Base-by-base conservation (phyloP, 2,113 vertebrate genomes). In the Corydoras maculifer region DNA sequence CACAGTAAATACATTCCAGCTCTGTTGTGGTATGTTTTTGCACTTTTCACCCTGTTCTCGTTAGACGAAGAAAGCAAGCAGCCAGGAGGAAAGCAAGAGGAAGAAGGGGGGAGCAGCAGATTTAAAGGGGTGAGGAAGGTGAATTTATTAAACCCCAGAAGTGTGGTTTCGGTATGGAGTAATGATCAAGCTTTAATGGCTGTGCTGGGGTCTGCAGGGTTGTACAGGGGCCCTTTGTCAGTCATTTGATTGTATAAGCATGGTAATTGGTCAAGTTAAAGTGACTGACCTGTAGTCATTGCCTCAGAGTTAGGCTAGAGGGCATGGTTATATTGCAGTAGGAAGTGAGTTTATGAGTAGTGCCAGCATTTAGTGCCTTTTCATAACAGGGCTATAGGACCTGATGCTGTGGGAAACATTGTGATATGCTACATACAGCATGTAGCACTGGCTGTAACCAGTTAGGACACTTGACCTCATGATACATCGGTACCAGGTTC, bases 11-110 rank as follows among this genome's bases (percentile, higher is more conserved):
- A 81, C 65, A 67, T 78, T 80, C 68, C 77, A 61, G 74, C 80
- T 81, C 80, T 83, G 78, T 81, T 81, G 79, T 79, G 82, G 77
- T 79, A 75, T 74, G 78, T 82, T 82, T 83, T 80, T 83, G 80
- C 78, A 80, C 82, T 83, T 83, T 83, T 82, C 82, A 83, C 82
- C 82, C 82, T 77, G 68, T 67, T 70, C 75, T 80, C 74, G 65
- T 82, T 79, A 75, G 68, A 77, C 75, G 72, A 73, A 78, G 69
- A 77, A 73, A 62, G 65, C 55, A 4, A 70, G 58, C 55, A 65
- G 18, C 62, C 30, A 54, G 18, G 65, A 50, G 58, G 49, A 65
- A 53, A 48, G 68, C 4, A 31, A 67, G 53, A 64, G 68, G 55
- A 57, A 8, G 64, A 53, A 70, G 58, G 18, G 63, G 70, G 74